A percentile compares a stretch with the other conserved stretches of the same genome.
Conservation (phyloP, 2,113 vertebrate genomes). For the Xiphophorus couchianus region DNA sequence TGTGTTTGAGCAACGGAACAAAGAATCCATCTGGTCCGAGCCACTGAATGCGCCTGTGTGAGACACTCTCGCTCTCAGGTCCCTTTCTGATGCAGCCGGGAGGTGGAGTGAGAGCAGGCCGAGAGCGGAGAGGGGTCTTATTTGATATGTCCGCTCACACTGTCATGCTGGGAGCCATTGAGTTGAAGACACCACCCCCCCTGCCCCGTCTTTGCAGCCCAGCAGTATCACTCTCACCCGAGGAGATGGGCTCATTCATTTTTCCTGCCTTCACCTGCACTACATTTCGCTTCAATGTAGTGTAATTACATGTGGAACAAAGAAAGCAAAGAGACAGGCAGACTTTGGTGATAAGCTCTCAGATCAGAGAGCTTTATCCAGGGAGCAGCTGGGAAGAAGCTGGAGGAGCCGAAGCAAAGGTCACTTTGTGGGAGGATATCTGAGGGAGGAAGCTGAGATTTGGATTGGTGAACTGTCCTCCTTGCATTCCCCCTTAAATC, state of each 20-base stretch:
- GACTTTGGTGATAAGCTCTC: slow-evolving; percentile 63
- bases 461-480: slow-evolving; percentile 41
- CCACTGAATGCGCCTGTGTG: slow-evolving; percentile 58
- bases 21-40: slow-evolving; percentile 72
- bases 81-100: slow-evolving; percentile 45
- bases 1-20: slow-evolving; percentile 54
- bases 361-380: slow-evolving; percentile 66
- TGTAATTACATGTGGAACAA: slow-evolving; percentile 66
- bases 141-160: slow-evolving; percentile 33
- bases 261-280: slow-evolving; percentile 30
- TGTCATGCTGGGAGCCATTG: slow-evolving; percentile 19
- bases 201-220: background rate
- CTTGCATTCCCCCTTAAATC: slow-evolving; percentile 13
- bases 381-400: slow-evolving; percentile 48
- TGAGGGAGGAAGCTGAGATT: slow-evolving; percentile 45
- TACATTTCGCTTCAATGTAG: slow-evolving; percentile 27
- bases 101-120: slow-evolving; percentile 56
- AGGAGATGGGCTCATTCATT: slow-evolving; percentile 37
- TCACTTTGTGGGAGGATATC: slow-evolving; percentile 48
- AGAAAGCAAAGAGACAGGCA: slow-evolving; percentile 38
- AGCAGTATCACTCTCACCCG: slow-evolving; percentile 9
- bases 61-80: slow-evolving; percentile 52
- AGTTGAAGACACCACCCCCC: slow-evolving; percentile 21
- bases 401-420: slow-evolving; percentile 49
- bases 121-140: slow-evolving; percentile 40